Percentiles rank a stretch among this genome's conserved stretches.
phyloP scores from a whole-genome alignment of 2,888 invertebrate species.

The Drosophila affinis region DNA sequence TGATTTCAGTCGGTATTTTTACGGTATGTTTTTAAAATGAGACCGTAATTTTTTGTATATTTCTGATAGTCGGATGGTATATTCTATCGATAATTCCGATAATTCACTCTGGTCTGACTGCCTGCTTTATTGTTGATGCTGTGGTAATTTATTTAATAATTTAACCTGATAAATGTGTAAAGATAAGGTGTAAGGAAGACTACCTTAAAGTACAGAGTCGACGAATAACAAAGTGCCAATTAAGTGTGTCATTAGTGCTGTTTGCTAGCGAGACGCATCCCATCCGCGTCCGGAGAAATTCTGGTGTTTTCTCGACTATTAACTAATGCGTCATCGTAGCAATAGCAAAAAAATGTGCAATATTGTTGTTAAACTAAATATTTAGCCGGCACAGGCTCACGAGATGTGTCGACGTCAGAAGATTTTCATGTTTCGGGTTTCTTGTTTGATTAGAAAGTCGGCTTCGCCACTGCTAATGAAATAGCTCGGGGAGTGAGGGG shows the following conservation, averaged over 20 bases:
- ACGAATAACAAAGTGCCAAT: background rate
- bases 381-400: slow-evolving; percentile 64
- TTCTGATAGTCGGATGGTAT: no score
- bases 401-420: slow-evolving; percentile 3
- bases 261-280: background rate
- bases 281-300: background rate
- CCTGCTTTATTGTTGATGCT: slow-evolving; percentile 10
- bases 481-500: slow-evolving; percentile 18
- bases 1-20: no score
- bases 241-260: background rate
- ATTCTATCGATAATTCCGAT: no score
- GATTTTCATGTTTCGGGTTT: slow-evolving; percentile 34
- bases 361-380: slow-evolving; percentile 52
- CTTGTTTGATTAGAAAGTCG: slow-evolving; percentile 77
- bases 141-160: slow-evolving; percentile 21
- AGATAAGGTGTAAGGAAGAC: background rate
- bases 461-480: slow-evolving; percentile 37
- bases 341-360: slow-evolving; percentile 43
- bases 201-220: background rate
- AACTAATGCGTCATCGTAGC: slow-evolving; percentile 71
- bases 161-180: background rate
- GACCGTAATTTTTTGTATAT: no score
- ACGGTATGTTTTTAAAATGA: no score
- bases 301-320: slow-evolving; percentile 37
- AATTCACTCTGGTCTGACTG: no score